These are phyloP conservation scores for Psammodynastes pulverulentus DNA, from an alignment of 2,113 vertebrate genomes.

Conservation along the genomic window DNA sequence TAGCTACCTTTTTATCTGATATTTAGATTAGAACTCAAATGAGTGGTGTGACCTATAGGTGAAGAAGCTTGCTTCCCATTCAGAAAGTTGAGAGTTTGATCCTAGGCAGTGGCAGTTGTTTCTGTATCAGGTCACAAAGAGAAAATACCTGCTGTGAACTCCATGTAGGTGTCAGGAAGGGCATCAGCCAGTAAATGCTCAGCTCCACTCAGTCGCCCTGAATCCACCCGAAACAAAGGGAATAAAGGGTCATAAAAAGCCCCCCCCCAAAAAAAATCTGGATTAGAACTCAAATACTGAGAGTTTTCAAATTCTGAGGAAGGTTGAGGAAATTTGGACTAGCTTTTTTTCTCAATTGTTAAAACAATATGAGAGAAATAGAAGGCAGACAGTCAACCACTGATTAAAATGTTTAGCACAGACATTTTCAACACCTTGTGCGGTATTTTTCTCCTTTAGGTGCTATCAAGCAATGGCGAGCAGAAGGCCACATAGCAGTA, in stretches of 20 bases:
- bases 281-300: background rate
- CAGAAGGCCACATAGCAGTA: slow-evolving; percentile 74
- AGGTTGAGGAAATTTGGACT: background rate
- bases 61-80: background rate
- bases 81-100: background rate
- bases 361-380: background rate
- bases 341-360: background rate
- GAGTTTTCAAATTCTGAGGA: background rate
- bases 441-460: slow-evolving; percentile 57
- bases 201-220: background rate
- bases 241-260: background rate
- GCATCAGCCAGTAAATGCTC: background rate
- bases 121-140: background rate
- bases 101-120: background rate
- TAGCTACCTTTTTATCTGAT: background rate
- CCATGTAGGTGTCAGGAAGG: background rate
- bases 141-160: background rate
- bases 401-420: background rate
- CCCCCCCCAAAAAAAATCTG: background rate
- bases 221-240: background rate
- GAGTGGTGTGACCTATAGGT: background rate
- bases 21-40: background rate
- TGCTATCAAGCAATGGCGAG: slow-evolving; percentile 76
- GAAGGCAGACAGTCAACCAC: fast-evolving
- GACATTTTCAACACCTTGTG: background rate